A percentile compares a stretch with the other conserved stretches of the same genome.
Evolutionary conservation across 2,797 vertebrate genomes (phyloP).

Genomic region (Notamacropus eugenii): DNA sequence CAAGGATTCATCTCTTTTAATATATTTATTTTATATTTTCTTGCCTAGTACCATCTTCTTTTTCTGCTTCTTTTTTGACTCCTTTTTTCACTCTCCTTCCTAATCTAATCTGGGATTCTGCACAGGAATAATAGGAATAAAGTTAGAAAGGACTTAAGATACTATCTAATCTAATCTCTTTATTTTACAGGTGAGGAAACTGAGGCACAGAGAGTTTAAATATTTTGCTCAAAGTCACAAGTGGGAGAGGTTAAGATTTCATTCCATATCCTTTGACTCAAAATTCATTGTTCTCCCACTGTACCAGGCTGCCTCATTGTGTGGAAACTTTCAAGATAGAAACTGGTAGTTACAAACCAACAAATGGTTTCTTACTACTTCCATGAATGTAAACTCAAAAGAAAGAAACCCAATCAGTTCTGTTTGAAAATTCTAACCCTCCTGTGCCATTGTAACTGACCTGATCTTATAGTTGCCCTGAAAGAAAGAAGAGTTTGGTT

Average conservation of each 20-base stretch:
- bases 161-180: neutral
- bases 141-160: neutral
- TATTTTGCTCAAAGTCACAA: neutral
- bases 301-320: neutral
- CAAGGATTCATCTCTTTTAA: neutral
- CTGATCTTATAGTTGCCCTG: neutral
- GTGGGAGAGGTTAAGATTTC: neutral
- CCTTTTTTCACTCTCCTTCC: neutral
- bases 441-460: neutral
- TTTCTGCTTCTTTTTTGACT: neutral
- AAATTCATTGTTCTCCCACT: neutral
- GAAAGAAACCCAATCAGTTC: neutral
- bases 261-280: neutral
- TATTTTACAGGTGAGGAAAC: neutral
- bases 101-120: neutral
- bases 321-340: neutral
- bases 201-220: neutral
- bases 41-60: neutral
- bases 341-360: neutral
- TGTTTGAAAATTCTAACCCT: neutral
- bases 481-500: neutral
- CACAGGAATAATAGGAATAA: neutral
- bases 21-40: neutral
- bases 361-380: neutral
- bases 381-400: neutral